phyloP scores from a whole-genome alignment of 64 coral and sea anemone species.

The Porites lutea region DNA sequence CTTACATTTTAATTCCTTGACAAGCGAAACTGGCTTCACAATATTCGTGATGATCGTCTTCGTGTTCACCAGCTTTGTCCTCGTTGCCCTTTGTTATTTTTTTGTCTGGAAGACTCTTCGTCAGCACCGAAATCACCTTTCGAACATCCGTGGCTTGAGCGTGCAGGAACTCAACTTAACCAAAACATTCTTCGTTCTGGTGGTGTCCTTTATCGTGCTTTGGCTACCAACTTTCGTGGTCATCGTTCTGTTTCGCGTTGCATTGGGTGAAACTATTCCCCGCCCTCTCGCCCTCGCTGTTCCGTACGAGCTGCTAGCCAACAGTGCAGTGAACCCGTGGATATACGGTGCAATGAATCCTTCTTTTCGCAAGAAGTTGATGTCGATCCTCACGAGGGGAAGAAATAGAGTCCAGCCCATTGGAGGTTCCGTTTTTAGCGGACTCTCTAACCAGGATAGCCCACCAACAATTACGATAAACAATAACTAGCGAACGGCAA shows the following conservation, averaged over 20 bases:
- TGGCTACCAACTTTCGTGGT: constrained; percentile 33
- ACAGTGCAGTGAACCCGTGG: constrained; percentile 20
- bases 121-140: neutral
- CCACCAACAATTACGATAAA: neutral
- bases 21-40: neutral
- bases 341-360: constrained; percentile 29
- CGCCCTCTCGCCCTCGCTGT: neutral
- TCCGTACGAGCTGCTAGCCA: neutral
- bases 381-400: neutral
- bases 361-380: constrained; percentile 5
- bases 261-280: neutral
- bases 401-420: neutral
- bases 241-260: neutral
- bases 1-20: constrained; percentile 4
- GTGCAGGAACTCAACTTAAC: constrained; percentile 17
- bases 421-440: neutral
- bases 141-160: neutral
- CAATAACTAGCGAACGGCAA: no score
- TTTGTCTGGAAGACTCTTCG: neutral
- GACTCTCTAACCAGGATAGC: neutral
- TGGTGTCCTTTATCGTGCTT: neutral
- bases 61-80: neutral
- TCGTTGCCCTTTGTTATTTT: neutral
- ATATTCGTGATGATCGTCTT: neutral
- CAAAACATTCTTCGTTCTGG: neutral